Conservation (phyloP, 2,113 vertebrate genomes). For the Myiopsitta monachus region DNA sequence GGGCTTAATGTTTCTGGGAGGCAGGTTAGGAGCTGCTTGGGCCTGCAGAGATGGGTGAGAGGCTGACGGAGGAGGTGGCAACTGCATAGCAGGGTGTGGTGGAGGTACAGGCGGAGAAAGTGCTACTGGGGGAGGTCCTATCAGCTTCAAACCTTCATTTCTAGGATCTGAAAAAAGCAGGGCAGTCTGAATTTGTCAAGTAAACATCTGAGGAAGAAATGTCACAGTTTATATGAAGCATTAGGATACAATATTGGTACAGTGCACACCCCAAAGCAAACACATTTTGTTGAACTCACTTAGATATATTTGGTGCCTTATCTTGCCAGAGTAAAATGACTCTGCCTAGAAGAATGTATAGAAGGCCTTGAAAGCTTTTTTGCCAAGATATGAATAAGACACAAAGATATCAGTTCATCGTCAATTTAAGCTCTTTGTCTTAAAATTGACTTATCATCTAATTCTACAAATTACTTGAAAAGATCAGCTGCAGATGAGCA, state of each 20-base stretch:
- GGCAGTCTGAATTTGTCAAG: background rate
- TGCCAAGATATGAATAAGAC: background rate
- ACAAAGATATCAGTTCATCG: background rate
- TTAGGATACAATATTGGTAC: background rate
- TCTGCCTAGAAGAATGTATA: background rate
- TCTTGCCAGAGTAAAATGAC: background rate
- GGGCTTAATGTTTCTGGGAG: constrained; percentile 79
- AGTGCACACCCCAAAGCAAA: background rate
- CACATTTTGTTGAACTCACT: background rate
- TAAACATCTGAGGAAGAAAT: background rate
- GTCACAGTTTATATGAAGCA: background rate
- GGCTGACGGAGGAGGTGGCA: constrained; percentile 11
- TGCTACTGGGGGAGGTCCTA: background rate
- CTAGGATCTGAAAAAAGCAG: constrained; percentile 32
- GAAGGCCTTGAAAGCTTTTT: background rate
- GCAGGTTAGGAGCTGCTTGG: constrained; percentile 75
- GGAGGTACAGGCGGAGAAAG: background rate
- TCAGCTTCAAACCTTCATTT: constrained; percentile 2
- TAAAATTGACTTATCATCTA: background rate
- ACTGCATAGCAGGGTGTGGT: constrained; percentile 32
- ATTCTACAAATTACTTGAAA: background rate
- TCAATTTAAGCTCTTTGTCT: background rate
- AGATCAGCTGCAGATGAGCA: background rate
- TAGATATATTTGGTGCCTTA: background rate
- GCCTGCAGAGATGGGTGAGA: constrained; percentile 11